Conservation (phyloP, 2,888 invertebrate species). For the Antitype chi region DNA sequence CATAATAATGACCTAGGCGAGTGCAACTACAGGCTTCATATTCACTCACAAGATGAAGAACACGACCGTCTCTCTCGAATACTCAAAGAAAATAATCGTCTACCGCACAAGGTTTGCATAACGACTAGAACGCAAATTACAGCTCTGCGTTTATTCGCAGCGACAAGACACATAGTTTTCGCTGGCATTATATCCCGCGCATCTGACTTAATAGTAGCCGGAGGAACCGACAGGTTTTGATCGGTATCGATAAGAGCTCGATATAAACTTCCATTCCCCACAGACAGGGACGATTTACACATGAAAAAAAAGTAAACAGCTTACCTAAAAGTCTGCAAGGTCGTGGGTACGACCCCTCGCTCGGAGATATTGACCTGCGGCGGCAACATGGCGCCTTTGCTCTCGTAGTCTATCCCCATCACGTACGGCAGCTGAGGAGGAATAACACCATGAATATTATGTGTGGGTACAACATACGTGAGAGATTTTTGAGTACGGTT, state of each 20-base stretch:
- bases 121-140: no score
- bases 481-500: neutral
- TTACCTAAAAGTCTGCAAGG: conserved; percentile 93
- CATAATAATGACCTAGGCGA: neutral
- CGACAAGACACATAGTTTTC: neutral
- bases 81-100: no score
- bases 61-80: no score
- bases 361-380: conserved; percentile 96
- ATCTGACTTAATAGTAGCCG: neutral
- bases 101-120: no score
- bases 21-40: neutral
- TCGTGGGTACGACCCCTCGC: conserved; percentile 94
- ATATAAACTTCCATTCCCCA: neutral
- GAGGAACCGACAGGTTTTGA: neutral
- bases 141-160: neutral
- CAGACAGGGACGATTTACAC: neutral
- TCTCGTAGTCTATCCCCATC: conserved; percentile 94
- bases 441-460: conserved; percentile 69
- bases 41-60: neutral
- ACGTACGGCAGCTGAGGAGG: conserved; percentile 93
- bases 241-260: neutral
- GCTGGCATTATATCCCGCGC: neutral
- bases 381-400: conserved; percentile 94
- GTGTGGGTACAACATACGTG: conserved; percentile 26
- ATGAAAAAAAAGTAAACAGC: conserved; percentile 35